A percentile compares a stretch with the other conserved stretches of the same genome.
Conservation (phyloP, 35 echinoderm and acorn worm genomes). For the Hemicentrotus pulcherrimus region DNA sequence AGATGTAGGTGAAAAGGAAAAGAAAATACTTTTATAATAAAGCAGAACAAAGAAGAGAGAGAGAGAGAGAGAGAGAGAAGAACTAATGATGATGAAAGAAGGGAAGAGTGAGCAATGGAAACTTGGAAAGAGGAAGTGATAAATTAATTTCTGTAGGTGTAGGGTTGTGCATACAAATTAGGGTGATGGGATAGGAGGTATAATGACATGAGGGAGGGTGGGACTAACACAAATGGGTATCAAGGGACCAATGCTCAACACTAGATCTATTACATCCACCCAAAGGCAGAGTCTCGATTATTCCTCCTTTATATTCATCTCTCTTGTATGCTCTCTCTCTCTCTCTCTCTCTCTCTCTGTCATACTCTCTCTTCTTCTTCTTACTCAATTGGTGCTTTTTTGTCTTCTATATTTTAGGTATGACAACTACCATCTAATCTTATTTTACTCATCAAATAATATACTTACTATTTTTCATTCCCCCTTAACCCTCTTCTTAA, state of each 20-base stretch:
- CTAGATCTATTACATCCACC: constrained; percentile 35
- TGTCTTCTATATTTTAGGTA: too few relatives aligned
- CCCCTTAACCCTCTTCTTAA: too few relatives aligned
- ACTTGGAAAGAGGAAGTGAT: constrained; percentile 3
- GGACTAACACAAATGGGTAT: constrained; percentile 3
- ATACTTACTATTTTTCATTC: too few relatives aligned
- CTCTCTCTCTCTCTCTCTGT: background rate
- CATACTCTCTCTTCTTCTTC: background rate
- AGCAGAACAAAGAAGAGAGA: background rate
- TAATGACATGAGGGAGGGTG: constrained; percentile 48
- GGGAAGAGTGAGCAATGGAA: background rate
- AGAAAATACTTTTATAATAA: background rate
- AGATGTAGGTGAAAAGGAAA: background rate
- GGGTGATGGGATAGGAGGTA: background rate
- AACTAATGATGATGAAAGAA: constrained; percentile 23
- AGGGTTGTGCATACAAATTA: constrained; percentile 17
- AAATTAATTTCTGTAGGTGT: constrained; percentile 48
- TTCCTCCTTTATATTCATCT: constrained; percentile 3
- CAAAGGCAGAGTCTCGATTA: background rate
- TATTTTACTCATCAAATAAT: too few relatives aligned
- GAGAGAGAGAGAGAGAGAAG: background rate
- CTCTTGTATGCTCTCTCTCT: background rate
- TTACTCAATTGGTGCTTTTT: too few relatives aligned
- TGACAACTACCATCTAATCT: too few relatives aligned
- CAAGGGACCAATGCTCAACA: constrained; percentile 20